A percentile compares a stretch with the other conserved stretches of the same genome.
phyloP scores from a whole-genome alignment of 2,888 invertebrate genomes.

The Platerodrilus igneus region DNA sequence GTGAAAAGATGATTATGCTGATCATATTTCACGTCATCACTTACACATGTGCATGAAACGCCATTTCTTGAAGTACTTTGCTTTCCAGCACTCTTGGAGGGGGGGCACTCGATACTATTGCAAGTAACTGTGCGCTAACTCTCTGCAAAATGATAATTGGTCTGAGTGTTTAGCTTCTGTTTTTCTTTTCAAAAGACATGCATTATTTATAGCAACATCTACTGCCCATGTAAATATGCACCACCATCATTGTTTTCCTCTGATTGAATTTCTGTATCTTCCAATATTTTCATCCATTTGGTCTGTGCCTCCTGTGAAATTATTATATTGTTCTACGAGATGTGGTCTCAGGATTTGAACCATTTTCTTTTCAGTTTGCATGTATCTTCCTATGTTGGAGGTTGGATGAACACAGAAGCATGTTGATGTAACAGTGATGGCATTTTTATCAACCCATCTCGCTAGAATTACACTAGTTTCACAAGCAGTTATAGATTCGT shows the following conservation, averaged over 20 bases:
- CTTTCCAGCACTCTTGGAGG: too few relatives aligned
- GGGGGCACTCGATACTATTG: too few relatives aligned
- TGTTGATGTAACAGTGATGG: conserved; percentile 21
- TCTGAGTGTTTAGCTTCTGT: too few relatives aligned
- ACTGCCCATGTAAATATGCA: conserved; percentile 21
- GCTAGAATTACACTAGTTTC: background rate
- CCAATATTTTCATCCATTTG: conserved; percentile 25
- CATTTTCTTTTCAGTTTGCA: conserved; percentile 19
- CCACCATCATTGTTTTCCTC: conserved; percentile 29
- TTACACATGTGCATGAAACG: too few relatives aligned
- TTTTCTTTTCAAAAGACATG: conserved; percentile 12
- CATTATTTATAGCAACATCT: conserved; percentile 18
- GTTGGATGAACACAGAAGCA: conserved; percentile 17
- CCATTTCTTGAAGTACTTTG: too few relatives aligned
- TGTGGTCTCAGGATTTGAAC: conserved; percentile 24
- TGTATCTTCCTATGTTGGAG: conserved; percentile 20
- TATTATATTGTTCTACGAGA: conserved; percentile 26
- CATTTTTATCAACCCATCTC: conserved; percentile 11
- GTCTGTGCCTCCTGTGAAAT: conserved; percentile 28
- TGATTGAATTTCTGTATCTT: conserved; percentile 23
- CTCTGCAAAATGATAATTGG: background rate
- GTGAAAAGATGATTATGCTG: too few relatives aligned
- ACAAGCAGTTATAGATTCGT: too few relatives aligned
- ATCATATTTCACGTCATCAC: too few relatives aligned
- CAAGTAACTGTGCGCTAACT: background rate